phyloP scores from a whole-genome alignment of 2,888 invertebrate species.

The Dryobotodes eremita region DNA sequence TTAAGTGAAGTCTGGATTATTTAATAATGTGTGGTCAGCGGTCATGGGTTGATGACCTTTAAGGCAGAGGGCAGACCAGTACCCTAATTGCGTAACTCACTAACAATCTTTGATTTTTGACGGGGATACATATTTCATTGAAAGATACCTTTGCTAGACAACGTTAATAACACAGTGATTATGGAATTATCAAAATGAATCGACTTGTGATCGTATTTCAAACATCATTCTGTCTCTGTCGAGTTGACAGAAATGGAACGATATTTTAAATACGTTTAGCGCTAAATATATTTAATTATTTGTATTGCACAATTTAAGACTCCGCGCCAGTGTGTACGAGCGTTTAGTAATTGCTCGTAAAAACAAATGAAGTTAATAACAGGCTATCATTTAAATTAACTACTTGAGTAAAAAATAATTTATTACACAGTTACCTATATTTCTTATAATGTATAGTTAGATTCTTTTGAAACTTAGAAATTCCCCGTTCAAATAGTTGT shows the following conservation, averaged over 20 bases:
- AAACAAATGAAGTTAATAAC: no score
- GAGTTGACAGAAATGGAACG: no score
- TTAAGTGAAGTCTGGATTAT: slow-evolving; percentile 1
- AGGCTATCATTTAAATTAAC: no score
- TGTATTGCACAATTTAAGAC: no score
- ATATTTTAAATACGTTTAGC: no score
- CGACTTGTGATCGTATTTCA: no score
- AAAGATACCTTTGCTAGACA: neutral
- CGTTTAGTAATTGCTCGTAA: no score
- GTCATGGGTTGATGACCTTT: slow-evolving; percentile 11
- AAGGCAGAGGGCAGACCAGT: neutral
- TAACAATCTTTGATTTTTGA: neutral
- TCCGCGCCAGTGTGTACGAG: no score
- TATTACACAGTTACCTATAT: neutral
- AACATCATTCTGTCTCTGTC: no score
- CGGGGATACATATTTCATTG: no score
- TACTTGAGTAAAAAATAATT: neutral
- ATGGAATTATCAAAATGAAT: no score
- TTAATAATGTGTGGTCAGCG: neutral
- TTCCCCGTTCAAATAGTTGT: neutral
- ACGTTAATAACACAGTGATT: neutral
- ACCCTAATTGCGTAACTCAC: neutral
- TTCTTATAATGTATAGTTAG: neutral
- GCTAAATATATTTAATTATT: no score
- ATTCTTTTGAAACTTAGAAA: neutral